These are phyloP conservation scores for Pedetes capensis DNA, from an alignment of 2,113 vertebrate species.

Conservation along the genomic window DNA sequence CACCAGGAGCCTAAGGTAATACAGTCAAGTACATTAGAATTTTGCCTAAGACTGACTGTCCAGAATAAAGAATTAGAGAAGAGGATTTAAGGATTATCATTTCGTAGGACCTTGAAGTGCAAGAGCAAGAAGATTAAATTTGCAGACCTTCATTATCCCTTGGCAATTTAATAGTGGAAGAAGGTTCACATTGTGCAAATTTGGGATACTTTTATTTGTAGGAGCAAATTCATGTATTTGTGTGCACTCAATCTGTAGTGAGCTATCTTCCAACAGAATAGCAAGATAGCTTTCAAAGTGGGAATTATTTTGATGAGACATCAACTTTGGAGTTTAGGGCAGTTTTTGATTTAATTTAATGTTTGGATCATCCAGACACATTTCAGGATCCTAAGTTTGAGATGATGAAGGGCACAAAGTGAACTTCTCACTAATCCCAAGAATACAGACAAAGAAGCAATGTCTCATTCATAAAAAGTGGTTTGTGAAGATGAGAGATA, in stretches of 20 bases:
- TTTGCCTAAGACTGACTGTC: neutral
- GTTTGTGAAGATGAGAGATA: neutral
- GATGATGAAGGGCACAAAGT: neutral
- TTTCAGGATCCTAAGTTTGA: neutral
- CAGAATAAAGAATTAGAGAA: neutral
- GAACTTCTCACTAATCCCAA: neutral
- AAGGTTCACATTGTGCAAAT: neutral
- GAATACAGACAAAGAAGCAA: neutral
- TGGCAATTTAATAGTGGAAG: constrained; percentile 1
- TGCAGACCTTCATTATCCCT: neutral
- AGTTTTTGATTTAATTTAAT: neutral
- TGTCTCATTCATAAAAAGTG: neutral
- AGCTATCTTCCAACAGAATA: neutral
- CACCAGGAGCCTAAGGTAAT: too few species aligned
- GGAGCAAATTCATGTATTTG: neutral
- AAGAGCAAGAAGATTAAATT: neutral
- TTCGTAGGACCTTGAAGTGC: neutral
- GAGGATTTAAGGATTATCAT: neutral
- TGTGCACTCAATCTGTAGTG: neutral
- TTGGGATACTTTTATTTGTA: neutral
- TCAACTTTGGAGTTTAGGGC: neutral
- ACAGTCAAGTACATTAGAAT: too few species aligned
- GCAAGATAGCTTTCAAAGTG: neutral
- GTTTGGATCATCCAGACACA: neutral
- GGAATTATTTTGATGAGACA: neutral